A percentile compares a stretch with the other conserved stretches of the same genome.
Evolutionary conservation across 2,888 invertebrate species (phyloP).

Genomic region (Acrobasis suavella): DNA sequence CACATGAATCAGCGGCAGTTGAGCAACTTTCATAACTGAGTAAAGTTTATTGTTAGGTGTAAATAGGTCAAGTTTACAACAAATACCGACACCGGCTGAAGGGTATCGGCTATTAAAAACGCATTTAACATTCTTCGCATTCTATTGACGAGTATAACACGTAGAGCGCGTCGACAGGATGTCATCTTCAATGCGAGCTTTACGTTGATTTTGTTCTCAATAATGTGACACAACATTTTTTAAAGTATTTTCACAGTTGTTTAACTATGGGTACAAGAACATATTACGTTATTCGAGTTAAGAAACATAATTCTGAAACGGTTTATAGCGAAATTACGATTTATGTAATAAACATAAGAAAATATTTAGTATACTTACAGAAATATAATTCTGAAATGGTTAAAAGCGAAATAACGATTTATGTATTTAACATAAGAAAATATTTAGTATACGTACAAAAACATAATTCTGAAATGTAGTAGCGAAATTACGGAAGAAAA

Average conservation of each 20-base stretch:
- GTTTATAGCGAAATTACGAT: too few species aligned
- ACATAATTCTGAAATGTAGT: too few species aligned
- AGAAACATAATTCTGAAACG: too few species aligned
- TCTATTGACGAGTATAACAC: conserved; percentile 15
- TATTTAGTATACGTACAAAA: too few species aligned
- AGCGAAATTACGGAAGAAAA: too few species aligned
- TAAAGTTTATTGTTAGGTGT: conserved; percentile 57
- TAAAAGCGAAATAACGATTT: too few species aligned
- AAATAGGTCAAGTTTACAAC: conserved; percentile 66
- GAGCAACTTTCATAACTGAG: conserved; percentile 65
- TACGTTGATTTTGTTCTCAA: background rate
- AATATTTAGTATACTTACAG: too few species aligned
- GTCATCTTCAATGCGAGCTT: background rate
- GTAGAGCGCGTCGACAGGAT: conserved; percentile 2
- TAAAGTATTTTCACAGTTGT: background rate
- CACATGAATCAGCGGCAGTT: conserved; percentile 54
- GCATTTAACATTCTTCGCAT: conserved; percentile 18
- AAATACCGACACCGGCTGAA: conserved; percentile 28
- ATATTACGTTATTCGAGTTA: too few species aligned
- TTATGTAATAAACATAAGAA: too few species aligned
- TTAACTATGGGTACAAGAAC: background rate
- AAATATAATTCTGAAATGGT: too few species aligned
- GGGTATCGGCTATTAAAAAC: conserved; percentile 14
- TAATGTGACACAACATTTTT: background rate
- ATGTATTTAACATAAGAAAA: too few species aligned